Conservation (phyloP, 2,888 invertebrate genomes). For the Glaucopsyche alexis region DNA sequence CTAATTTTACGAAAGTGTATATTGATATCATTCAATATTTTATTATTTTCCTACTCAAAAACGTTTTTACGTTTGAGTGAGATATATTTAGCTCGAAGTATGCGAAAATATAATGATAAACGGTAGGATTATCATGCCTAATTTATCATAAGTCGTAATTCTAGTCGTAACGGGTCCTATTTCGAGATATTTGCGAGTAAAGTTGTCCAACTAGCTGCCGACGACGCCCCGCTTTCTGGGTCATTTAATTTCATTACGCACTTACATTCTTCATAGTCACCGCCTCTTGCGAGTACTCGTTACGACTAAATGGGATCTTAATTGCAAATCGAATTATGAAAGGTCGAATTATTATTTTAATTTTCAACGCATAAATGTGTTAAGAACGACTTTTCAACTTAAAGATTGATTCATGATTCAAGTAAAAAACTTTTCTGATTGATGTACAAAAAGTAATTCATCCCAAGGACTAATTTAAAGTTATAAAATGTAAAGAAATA, state of each 20-base stretch:
- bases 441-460: neutral
- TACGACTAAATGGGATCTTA: constrained; percentile 30
- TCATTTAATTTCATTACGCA: constrained; percentile 32
- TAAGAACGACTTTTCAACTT: neutral
- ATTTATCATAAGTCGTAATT: constrained; percentile 1
- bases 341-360: constrained; percentile 26
- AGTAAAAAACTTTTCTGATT: constrained; percentile 1
- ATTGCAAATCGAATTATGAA: constrained; percentile 32
- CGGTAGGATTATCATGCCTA: neutral
- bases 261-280: constrained; percentile 30
- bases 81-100: neutral
- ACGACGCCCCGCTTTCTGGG: constrained; percentile 20
- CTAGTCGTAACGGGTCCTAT: constrained; percentile 11
- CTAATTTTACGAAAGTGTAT: too few relatives aligned
- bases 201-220: constrained; percentile 24
- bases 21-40: too few relatives aligned
- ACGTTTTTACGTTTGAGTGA: neutral
- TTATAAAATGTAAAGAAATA: neutral
- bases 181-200: constrained; percentile 12
- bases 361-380: neutral
- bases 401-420: neutral
- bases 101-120: constrained; percentile 10
- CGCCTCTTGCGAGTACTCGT: constrained; percentile 28
- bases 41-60: neutral
- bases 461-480: neutral